A percentile compares a stretch with the other conserved stretches of the same genome.
phyloP scores from a whole-genome alignment of 2,113 vertebrate species.

The Myxocyprinus asiaticus region DNA sequence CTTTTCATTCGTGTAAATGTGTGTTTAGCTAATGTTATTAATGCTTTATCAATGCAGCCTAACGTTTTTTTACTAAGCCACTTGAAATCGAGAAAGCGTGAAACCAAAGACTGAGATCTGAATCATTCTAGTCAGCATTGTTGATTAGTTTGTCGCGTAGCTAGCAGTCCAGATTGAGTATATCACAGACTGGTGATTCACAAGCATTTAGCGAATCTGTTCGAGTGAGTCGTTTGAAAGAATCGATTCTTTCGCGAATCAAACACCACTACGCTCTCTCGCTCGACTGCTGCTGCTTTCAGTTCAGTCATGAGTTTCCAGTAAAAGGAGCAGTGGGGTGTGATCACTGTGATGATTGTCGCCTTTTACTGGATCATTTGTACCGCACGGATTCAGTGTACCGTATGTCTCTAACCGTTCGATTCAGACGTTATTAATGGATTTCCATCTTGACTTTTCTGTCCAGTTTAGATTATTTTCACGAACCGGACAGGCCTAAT shows the following conservation, averaged over 20 bases:
- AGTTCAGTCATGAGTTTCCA: slow-evolving; percentile 14
- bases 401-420: background rate
- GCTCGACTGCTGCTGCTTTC: background rate
- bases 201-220: background rate
- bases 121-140: too few relatives aligned
- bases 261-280: background rate
- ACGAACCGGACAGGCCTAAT: background rate
- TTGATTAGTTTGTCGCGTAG: too few relatives aligned
- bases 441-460: background rate
- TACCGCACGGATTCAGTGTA: background rate
- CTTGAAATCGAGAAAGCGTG: too few relatives aligned
- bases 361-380: background rate
- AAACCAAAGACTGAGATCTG: too few relatives aligned
- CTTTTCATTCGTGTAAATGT: too few relatives aligned
- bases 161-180: background rate
- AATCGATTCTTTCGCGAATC: background rate
- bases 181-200: background rate
- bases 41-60: too few relatives aligned
- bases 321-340: slow-evolving; percentile 28
- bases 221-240: slow-evolving; percentile 14
- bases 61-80: too few relatives aligned
- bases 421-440: background rate
- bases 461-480: background rate
- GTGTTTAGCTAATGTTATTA: too few relatives aligned
- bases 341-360: background rate